Evolutionary conservation across 2,888 invertebrate genomes (phyloP).

Genomic region (Chymomyza fuscimana): DNA sequence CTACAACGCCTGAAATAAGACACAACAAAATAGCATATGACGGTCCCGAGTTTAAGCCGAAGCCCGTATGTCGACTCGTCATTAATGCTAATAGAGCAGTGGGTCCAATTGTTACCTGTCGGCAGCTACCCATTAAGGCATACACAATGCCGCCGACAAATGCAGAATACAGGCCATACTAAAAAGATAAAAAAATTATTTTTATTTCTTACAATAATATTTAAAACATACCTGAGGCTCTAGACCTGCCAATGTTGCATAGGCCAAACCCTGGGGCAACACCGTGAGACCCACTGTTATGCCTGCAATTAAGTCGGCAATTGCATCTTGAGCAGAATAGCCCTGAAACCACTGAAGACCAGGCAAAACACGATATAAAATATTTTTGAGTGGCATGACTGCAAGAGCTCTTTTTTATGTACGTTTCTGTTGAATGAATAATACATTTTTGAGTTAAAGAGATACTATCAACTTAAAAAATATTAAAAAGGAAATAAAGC

Average conservation of each 20-base stretch:
- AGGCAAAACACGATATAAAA: constrained; percentile 67
- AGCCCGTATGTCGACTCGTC: constrained; percentile 85
- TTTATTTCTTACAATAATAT: background rate
- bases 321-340: constrained; percentile 87
- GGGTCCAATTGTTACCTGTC: constrained; percentile 93
- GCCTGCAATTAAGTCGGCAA: constrained; percentile 94
- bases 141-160: constrained; percentile 97
- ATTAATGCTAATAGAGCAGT: constrained; percentile 94
- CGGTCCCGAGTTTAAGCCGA: constrained; percentile 80
- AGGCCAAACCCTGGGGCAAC: constrained; percentile 95
- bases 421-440: background rate
- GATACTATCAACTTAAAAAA: background rate
- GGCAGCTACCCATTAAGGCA: constrained; percentile 92
- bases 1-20: constrained; percentile 90
- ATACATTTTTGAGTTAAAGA: background rate
- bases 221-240: constrained; percentile 86
- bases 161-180: constrained; percentile 97
- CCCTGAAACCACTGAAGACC: constrained; percentile 86
- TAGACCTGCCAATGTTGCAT: constrained; percentile 92
- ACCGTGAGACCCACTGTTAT: constrained; percentile 91
- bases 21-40: constrained; percentile 91
- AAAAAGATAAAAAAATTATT: constrained; percentile 1
- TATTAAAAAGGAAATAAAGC: background rate
- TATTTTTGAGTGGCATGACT: constrained; percentile 49
- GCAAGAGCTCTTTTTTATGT: background rate